Evolutionary conservation across 2,797 vertebrate genomes (phyloP), one percentile per base, ranked within the genome.

Genomic region (Rhyacichthys aspro): DNA sequence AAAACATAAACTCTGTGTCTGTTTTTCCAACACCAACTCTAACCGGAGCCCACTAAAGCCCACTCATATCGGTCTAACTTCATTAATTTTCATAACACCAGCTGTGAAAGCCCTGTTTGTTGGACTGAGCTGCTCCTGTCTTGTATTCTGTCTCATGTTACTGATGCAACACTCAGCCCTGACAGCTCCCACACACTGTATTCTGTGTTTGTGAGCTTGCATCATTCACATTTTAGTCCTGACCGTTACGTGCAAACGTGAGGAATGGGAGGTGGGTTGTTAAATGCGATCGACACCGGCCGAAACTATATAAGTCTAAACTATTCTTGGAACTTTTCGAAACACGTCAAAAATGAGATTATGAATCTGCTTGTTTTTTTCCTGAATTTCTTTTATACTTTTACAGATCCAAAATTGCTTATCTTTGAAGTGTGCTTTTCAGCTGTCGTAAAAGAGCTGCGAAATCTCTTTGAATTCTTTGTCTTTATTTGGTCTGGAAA

Each of bases 401-500:
- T 12, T 43, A 32, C 28, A 64, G 37, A 59, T 83, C 67, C 63
- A 56, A 34, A 50, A 38, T 46, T 61, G 33, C 54, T 55, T 43
- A 0, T 72, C 59, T 83, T 81, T 82, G 62, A 76, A 70, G 59
- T 73, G 55, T 45, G 53, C 19, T 66, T 64, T 72, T 49, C 55
- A 55, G 50, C 70, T 70, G 77, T n/a, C 7, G 64, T 56, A 56
- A 57, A 76, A 38, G 55, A 67, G 71, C 54, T 65, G 63, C 9
- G 17, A 68, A 57, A 67, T 60, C 48, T 54, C 46, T 84, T 77
- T 76, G 71, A 81, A 79, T 79, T 81, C 12, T 54, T 74, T 73
- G 62, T 71, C 68, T 85, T 86, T 78, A 81, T 85, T 86, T 86
- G 78, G 70, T 80, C 73, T 77, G 73, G 66, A 83, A 82, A 75